Conservation (phyloP, 2,113 vertebrate species). For the Oncorhynchus keta region DNA sequence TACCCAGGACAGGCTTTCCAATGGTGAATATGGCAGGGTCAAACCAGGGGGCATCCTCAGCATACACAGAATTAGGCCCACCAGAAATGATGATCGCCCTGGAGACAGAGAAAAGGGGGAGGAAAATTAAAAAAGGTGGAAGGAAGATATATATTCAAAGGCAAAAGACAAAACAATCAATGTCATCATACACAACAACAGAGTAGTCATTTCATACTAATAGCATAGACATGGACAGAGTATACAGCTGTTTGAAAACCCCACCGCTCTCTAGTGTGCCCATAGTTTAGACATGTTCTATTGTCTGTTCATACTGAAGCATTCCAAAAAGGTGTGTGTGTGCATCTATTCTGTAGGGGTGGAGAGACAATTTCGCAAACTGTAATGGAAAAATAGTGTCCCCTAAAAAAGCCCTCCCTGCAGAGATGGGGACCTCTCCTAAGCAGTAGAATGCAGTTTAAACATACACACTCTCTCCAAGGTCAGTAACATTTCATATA, state of each 20-base stretch:
- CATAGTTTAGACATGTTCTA: too few species aligned
- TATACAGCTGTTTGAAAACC: too few species aligned
- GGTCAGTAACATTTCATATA: neutral
- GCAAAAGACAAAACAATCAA: neutral
- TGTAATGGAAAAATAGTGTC: neutral
- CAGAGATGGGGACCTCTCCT: neutral
- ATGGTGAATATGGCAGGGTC: conserved; percentile 98
- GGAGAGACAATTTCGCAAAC: too few species aligned
- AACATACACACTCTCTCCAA: neutral
- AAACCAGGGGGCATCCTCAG: conserved; percentile 97
- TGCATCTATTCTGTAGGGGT: too few species aligned
- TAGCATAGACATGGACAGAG: too few species aligned
- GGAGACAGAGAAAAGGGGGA: conserved; percentile 19
- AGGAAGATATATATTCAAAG: neutral
- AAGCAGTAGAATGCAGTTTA: neutral
- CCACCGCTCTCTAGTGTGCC: too few species aligned
- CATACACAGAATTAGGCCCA: conserved; percentile 96
- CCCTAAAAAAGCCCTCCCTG: neutral
- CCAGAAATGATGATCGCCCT: conserved; percentile 98
- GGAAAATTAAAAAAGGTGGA: too few species aligned
- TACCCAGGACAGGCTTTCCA: conserved; percentile 94
- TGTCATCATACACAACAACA: neutral
- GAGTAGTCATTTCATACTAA: too few species aligned
- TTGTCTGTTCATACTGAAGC: too few species aligned
- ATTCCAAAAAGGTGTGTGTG: too few species aligned